Evolutionary conservation across 2,888 invertebrate genomes (phyloP).

Genomic region (Platynereis dumerilii): DNA sequence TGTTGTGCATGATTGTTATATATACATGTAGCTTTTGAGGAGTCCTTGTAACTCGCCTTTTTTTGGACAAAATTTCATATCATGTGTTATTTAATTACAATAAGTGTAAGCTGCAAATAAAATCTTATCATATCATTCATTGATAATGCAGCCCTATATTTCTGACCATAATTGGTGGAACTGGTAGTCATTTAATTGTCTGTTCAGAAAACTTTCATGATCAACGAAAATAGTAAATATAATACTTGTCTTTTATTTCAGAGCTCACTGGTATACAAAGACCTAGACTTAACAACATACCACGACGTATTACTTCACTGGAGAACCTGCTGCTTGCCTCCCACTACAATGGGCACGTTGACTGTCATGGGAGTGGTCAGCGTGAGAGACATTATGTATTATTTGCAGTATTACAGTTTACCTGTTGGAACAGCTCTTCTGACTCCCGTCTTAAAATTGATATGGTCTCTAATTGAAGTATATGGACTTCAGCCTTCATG

Average conservation of each 20-base stretch:
- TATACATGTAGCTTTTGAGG: too few relatives aligned
- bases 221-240: too few relatives aligned
- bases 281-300: slow-evolving; percentile 42
- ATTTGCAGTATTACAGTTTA: slow-evolving; percentile 57
- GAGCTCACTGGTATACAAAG: slow-evolving; percentile 45
- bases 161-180: too few relatives aligned
- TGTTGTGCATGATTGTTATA: too few relatives aligned
- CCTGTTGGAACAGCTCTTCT: slow-evolving; percentile 53
- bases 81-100: too few relatives aligned
- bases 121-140: too few relatives aligned
- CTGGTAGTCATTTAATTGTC: too few relatives aligned
- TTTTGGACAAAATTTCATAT: too few relatives aligned
- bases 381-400: slow-evolving; percentile 51
- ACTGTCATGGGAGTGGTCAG: slow-evolving; percentile 48
- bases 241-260: slow-evolving; percentile 32
- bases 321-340: slow-evolving; percentile 50
- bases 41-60: too few relatives aligned
- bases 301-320: slow-evolving; percentile 49
- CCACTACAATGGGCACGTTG: slow-evolving; percentile 47
- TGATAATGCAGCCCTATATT: too few relatives aligned
- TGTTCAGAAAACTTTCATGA: too few relatives aligned
- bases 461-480: slow-evolving; percentile 45
- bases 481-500: slow-evolving; percentile 32
- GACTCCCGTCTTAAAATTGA: slow-evolving; percentile 51
- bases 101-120: too few relatives aligned